Conservation (phyloP, 2,888 invertebrate species). For the Spodoptera exigua region DNA sequence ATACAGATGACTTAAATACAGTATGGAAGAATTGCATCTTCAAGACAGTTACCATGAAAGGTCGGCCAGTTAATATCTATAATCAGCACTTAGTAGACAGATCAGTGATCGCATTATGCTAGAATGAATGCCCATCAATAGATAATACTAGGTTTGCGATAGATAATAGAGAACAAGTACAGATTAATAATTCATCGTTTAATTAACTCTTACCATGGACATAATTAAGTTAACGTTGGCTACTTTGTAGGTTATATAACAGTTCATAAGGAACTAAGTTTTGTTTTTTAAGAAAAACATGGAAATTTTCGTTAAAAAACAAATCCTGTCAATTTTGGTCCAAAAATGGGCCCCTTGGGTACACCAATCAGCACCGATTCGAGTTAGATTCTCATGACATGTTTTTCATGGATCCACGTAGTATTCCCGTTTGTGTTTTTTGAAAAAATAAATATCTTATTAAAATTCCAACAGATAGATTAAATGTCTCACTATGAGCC, state of each 20-base stretch:
- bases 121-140: constrained; percentile 38
- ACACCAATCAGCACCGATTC: too few species aligned
- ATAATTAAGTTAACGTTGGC: constrained; percentile 37
- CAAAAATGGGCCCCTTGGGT: too few species aligned
- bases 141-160: constrained; percentile 51
- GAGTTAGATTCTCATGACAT: too few species aligned
- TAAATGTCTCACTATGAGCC: too few species aligned
- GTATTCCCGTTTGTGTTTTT: too few species aligned
- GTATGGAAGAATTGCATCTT: constrained; percentile 1
- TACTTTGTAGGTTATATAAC: constrained; percentile 2
- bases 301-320: too few species aligned
- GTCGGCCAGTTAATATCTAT: constrained; percentile 14
- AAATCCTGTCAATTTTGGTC: too few species aligned
- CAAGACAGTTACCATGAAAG: constrained; percentile 17
- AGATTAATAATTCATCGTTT: constrained; percentile 50
- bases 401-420: too few species aligned
- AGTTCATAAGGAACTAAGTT: too few species aligned
- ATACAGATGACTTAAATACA: constrained; percentile 4
- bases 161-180: constrained; percentile 46
- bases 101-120: constrained; percentile 30
- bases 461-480: too few species aligned
- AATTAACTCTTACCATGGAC: constrained; percentile 30
- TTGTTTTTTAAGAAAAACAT: too few species aligned
- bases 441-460: too few species aligned
- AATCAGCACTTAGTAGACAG: constrained; percentile 28